Evolutionary conservation across 2,113 vertebrate species (phyloP).

Genomic region (Mirza zaza): DNA sequence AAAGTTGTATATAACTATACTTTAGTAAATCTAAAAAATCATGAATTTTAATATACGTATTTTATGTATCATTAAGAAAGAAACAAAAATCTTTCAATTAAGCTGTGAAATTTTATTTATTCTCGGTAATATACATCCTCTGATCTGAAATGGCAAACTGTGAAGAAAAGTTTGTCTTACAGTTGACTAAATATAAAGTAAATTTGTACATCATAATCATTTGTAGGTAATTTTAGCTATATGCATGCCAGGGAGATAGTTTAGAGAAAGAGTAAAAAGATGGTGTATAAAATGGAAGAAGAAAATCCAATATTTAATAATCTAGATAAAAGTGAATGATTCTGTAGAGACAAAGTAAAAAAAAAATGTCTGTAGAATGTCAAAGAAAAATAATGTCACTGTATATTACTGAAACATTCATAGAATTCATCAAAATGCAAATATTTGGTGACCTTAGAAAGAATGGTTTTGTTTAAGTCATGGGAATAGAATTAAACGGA

Average conservation of each 20-base stretch:
- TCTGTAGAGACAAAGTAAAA: background rate
- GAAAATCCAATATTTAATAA: background rate
- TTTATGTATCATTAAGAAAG: background rate
- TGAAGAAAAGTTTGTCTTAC: background rate
- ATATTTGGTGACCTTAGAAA: background rate
- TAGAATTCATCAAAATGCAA: background rate
- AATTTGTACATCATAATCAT: background rate
- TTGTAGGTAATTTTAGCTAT: background rate
- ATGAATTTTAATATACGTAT: background rate
- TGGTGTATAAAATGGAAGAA: background rate
- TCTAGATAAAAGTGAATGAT: background rate
- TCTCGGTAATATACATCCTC: background rate
- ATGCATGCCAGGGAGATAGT: background rate
- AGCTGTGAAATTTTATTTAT: background rate
- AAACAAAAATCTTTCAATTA: background rate
- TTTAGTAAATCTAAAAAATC: background rate
- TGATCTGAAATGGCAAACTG: background rate
- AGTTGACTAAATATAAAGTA: background rate
- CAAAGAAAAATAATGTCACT: background rate
- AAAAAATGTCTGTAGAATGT: background rate
- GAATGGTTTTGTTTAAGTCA: background rate
- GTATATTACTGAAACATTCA: background rate
- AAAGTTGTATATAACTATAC: background rate
- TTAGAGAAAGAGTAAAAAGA: background rate
- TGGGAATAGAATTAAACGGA: background rate